Evolutionary conservation across 2,888 invertebrate species (phyloP).

Genomic region (Allygus modestus): DNA sequence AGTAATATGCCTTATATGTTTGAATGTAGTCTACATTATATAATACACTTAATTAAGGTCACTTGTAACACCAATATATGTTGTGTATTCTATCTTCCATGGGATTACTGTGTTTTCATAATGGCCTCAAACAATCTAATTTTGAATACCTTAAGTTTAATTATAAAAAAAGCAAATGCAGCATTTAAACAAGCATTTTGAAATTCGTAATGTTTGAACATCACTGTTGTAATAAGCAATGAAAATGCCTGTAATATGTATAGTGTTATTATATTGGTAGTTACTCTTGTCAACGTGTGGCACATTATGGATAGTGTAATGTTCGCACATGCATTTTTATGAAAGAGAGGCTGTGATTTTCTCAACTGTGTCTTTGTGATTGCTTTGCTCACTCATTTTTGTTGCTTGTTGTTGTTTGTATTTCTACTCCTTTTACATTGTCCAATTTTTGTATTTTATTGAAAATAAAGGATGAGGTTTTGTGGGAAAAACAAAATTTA

Average conservation of each 20-base stretch:
- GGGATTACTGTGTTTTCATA: too few relatives aligned
- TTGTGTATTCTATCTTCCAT: too few relatives aligned
- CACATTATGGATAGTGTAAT: slow-evolving; percentile 7
- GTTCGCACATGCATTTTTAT: slow-evolving; percentile 38
- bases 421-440: slow-evolving; percentile 63
- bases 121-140: too few relatives aligned
- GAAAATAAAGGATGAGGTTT: slow-evolving; percentile 47
- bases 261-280: slow-evolving; percentile 1
- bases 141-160: too few relatives aligned
- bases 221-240: neutral
- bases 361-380: slow-evolving; percentile 47
- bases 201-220: too few relatives aligned
- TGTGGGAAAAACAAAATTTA: slow-evolving; percentile 12
- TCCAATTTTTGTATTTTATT: slow-evolving; percentile 59
- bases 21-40: too few relatives aligned
- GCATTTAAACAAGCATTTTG: too few relatives aligned
- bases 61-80: too few relatives aligned
- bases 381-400: slow-evolving; percentile 58
- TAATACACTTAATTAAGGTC: too few relatives aligned
- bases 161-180: too few relatives aligned
- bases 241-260: neutral
- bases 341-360: slow-evolving; percentile 54
- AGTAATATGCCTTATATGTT: too few relatives aligned
- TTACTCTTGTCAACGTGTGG: neutral
- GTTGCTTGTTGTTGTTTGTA: slow-evolving; percentile 60